phyloP scores from a whole-genome alignment of 2,888 invertebrate species.

The Abrostola tripartita region DNA sequence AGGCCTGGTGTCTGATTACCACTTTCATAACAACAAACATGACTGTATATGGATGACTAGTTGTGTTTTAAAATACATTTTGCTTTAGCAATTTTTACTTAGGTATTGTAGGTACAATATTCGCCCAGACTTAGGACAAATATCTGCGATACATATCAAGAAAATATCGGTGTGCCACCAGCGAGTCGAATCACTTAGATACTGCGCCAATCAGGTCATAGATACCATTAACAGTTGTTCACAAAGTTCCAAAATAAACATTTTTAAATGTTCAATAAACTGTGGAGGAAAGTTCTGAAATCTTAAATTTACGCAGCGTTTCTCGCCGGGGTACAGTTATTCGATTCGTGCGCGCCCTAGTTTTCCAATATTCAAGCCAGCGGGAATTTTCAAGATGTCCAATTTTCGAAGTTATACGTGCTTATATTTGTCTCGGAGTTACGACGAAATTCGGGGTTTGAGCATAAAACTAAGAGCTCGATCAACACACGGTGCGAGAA shows the following conservation, averaged over 20 bases:
- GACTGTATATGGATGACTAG: no score
- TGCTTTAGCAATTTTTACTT: no score
- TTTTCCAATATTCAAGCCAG: slow-evolving; percentile 37
- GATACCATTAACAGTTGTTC: slow-evolving; percentile 14
- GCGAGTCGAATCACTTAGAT: no score
- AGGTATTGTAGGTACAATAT: no score
- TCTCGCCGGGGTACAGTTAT: slow-evolving; percentile 31
- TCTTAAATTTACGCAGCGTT: slow-evolving; percentile 33
- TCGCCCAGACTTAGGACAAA: no score
- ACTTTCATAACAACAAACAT: no score
- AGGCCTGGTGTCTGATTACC: no score
- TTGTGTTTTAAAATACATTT: no score
- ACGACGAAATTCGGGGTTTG: not conserved
- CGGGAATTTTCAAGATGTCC: slow-evolving; percentile 42
- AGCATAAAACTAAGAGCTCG: not conserved
- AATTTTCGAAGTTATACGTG: slow-evolving; percentile 43
- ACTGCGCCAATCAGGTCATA: no score
- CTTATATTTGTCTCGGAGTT: slow-evolving; percentile 11
- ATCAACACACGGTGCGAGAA: not conserved
- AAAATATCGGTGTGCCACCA: no score
- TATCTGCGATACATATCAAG: no score
- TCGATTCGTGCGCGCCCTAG: slow-evolving; percentile 48
- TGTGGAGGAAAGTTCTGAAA: slow-evolving; percentile 22
- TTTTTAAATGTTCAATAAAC: slow-evolving; percentile 42
- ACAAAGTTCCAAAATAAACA: slow-evolving; percentile 26